Base-by-base conservation (phyloP, 1,140 invertebrate species). In the Pachyrhynchus sulphureomaculatus region DNA sequence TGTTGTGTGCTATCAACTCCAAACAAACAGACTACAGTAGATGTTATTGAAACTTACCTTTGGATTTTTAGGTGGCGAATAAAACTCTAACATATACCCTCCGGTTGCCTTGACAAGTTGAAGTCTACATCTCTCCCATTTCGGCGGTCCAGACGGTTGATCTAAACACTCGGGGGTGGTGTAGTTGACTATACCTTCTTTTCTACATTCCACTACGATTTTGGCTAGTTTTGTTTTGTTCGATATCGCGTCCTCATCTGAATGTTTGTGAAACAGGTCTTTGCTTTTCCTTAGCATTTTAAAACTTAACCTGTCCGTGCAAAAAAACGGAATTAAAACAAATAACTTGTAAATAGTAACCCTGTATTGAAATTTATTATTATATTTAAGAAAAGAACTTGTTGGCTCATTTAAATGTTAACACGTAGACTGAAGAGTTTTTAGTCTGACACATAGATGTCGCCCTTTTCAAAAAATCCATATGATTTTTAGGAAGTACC, bases 51-150 rank as follows among this genome's bases (percentile, higher is more conserved):
- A 29, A 62, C 49, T 47, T 68, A 77, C 77, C 71, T 87, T 86
- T 45, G 82, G 80, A 10, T 86, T 90, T 82, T 96, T 98, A 4
- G 93, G 93, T 18, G 95, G 95, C 13, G 92, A 91, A 78, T 96
- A 98, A 80, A 98, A 96, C 74, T 97, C 95, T 26, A 98, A 77
- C 87, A 96, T 93, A 70, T 94, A 95, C 26, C 93, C 94, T 20
- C 91, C 92, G 36, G 90, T 91, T 2, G 92, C 93, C 78, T 94
- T 95, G 8, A 96, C 88, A 32, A 98, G 77, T 0, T 90, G 89
- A 47, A 98, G 77, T 65, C 92, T 84, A 76, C 94, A 97, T 75
- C 90, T 93, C 71, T 97, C 93, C 95, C 95, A 98, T 75, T 94
- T 94, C 41, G 94, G 91, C 41, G 91, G 90, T 3, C 91, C 92